Percentiles rank a stretch among this genome's conserved stretches.
Evolutionary conservation across 2,888 invertebrate genomes (phyloP).

Genomic region (Scaptomyza caliginosa): DNA sequence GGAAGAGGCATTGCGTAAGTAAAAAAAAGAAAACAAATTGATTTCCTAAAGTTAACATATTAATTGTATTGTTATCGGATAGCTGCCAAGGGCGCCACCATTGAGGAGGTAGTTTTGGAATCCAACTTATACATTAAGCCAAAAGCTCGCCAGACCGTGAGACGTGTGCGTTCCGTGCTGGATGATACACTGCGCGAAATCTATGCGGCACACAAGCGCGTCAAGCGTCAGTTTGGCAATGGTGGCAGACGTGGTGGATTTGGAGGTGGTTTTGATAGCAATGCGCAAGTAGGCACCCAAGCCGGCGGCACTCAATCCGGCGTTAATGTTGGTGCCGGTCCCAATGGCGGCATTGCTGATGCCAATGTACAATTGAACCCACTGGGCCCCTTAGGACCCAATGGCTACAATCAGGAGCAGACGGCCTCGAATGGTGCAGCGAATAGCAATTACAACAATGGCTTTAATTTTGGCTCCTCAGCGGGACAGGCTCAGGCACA

Average conservation of each 20-base stretch:
- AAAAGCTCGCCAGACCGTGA: conserved; percentile 73
- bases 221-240: conserved; percentile 64
- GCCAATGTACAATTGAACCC: conserved; percentile 59
- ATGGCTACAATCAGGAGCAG: conserved; percentile 71
- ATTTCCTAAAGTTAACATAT: conserved; percentile 10
- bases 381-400: conserved; percentile 43
- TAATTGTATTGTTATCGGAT: neutral
- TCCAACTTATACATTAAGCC: conserved; percentile 84
- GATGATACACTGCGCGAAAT: conserved; percentile 38
- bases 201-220: conserved; percentile 67
- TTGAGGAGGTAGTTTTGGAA: conserved; percentile 85
- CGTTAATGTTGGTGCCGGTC: conserved; percentile 61
- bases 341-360: conserved; percentile 54
- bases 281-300: conserved; percentile 34
- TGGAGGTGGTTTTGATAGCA: neutral
- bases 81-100: conserved; percentile 76
- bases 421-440: conserved; percentile 80
- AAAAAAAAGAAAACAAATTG: neutral
- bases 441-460: conserved; percentile 62
- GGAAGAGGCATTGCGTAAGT: conserved; percentile 74
- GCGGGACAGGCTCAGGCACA: conserved; percentile 83
- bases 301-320: conserved; percentile 54
- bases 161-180: conserved; percentile 58
- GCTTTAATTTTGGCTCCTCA: conserved; percentile 70
- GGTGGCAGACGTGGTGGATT: neutral